A percentile compares a stretch with the other conserved stretches of the same genome.
Conservation (phyloP, 2,113 vertebrate genomes). For the Tychaedon coryphoeus region DNA sequence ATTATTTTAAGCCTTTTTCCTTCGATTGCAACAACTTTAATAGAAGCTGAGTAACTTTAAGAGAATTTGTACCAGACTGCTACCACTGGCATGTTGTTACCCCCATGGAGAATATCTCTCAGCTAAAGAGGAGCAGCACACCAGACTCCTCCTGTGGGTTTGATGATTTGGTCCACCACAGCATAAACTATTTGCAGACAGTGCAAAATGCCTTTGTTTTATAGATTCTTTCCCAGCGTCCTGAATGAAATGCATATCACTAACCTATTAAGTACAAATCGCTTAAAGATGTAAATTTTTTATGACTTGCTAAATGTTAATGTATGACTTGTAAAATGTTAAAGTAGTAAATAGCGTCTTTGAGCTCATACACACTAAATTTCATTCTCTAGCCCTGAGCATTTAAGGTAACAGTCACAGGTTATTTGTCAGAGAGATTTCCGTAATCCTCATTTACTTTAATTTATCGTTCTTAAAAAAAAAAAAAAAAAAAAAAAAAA, state of each 20-base stretch:
- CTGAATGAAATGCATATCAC: slow-evolving; percentile 42
- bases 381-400: slow-evolving; percentile 70
- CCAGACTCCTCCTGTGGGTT: neutral
- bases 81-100: neutral
- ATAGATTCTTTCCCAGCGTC: neutral
- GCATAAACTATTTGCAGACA: slow-evolving; percentile 54
- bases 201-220: slow-evolving; percentile 55
- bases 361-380: slow-evolving; percentile 65
- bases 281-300: slow-evolving; percentile 78
- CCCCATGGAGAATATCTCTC: neutral
- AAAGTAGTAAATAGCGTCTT: slow-evolving; percentile 76
- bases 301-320: slow-evolving; percentile 80
- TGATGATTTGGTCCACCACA: neutral
- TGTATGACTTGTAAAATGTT: slow-evolving; percentile 79
- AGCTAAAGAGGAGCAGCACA: neutral
- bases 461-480: slow-evolving; percentile 52
- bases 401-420: slow-evolving; percentile 63
- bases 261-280: slow-evolving; percentile 75
- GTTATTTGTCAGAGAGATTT: slow-evolving; percentile 53
- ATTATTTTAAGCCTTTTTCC: neutral
- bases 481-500: neutral
- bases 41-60: neutral
- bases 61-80: neutral
- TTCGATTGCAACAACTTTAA: neutral
- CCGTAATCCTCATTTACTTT: slow-evolving; percentile 50